Evolutionary conservation across 2,797 vertebrate species (phyloP), one percentile per base, ranked within the genome.

Genomic region (Cichlasoma orientale): DNA sequence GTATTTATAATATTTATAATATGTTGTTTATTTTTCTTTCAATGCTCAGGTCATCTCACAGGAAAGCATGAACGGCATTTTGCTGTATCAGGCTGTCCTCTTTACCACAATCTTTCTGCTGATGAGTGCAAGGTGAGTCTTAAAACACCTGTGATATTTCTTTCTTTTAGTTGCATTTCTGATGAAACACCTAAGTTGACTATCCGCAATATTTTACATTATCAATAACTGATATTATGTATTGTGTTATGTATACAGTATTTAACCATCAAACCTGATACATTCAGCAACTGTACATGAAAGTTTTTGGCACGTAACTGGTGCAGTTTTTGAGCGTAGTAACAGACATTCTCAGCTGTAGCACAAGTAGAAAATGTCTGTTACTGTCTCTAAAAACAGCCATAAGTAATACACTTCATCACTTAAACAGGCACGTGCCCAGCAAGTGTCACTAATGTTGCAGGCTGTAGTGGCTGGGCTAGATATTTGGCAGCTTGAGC

Each of bases 1-100:
- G 5, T 14, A 16, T 44, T 5, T 4, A 14, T 44, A 44, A 44
- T 44, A 44, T 53, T 66, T 54, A 19, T 69, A 50, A 54, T 23
- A 1, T 36, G 38, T 75, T 0, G 23, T 14, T 13, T 41, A 0
- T 13, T 63, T 78, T 18, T 79, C 13, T 81, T 14, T 16, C 23
- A 52, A 56, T 82, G 2, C 33, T 27, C 90, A 99, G 98, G 98
- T 69, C 98, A 99, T 74, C 95, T 99, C 55, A 99, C 98, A 12
- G 98, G 98, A 77, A 99, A 99, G 85, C 98, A 99, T 0, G 98
- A 99, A 90, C 95, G 98, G 53, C 98, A 99, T 87, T 99, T 99
- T 93, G 98, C 98, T 78, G 98, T 99, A 82, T 99, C 98, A 14
- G 97, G 98, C 3, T 99, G 98, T 72, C 98, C 98, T 0, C 96